phyloP scores from a whole-genome alignment of 1,140 invertebrate species.

The Neocloeon triangulifer region DNA sequence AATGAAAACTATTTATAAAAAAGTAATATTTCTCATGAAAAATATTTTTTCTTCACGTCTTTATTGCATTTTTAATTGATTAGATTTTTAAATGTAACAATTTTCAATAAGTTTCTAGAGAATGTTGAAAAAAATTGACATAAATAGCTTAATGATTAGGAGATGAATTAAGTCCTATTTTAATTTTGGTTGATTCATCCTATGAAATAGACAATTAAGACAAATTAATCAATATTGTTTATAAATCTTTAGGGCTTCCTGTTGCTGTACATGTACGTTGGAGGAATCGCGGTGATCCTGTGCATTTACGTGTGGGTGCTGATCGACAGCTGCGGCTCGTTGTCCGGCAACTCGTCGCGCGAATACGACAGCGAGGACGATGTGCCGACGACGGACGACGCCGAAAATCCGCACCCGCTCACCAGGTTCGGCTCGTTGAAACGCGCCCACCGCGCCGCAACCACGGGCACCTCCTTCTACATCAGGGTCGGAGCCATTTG shows the following conservation, averaged over 20 bases:
- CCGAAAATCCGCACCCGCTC: conserved; percentile 13
- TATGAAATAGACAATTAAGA: neutral
- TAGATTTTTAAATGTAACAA: neutral
- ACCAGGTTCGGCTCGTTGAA: conserved; percentile 30
- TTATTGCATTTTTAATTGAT: too few species aligned
- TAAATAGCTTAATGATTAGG: neutral
- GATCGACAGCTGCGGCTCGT: conserved; percentile 26
- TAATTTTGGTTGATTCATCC: neutral
- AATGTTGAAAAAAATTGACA: neutral
- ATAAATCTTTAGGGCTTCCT: conserved; percentile 27
- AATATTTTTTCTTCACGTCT: neutral
- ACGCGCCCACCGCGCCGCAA: conserved; percentile 26
- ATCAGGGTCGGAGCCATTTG: conserved; percentile 39
- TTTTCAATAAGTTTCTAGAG: neutral
- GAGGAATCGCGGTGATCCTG: conserved; percentile 35
- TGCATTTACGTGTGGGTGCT: conserved; percentile 39
- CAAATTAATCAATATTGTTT: conserved; percentile 7
- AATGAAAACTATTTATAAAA: neutral
- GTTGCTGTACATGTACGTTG: conserved; percentile 37
- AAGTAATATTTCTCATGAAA: neutral
- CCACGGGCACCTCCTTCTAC: conserved; percentile 35
- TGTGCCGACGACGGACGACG: too few species aligned
- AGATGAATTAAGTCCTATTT: neutral
- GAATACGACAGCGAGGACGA: too few species aligned
- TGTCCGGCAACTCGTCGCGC: conserved; percentile 10